A percentile compares a stretch with the other conserved stretches of the same genome.
phyloP scores from a whole-genome alignment of 2,888 invertebrate species.

The Drosophila mimetica region DNA sequence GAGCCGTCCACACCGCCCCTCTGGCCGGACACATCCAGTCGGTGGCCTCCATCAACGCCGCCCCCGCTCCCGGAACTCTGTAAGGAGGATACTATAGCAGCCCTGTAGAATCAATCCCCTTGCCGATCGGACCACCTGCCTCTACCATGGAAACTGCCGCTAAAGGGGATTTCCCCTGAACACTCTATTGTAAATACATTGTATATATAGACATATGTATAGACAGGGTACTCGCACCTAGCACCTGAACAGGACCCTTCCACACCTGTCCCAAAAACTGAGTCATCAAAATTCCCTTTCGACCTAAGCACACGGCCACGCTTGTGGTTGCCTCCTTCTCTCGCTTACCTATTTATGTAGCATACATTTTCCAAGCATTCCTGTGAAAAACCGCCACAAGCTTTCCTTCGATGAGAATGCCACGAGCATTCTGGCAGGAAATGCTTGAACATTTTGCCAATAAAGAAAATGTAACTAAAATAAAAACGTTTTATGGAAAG shows the following conservation, averaged over 20 bases:
- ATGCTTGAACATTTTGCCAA: conserved; percentile 27
- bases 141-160: conserved; percentile 58
- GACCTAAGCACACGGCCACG: conserved; percentile 21
- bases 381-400: conserved; percentile 23
- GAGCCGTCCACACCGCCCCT: conserved; percentile 80
- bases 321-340: conserved; percentile 11
- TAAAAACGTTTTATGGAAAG: background rate
- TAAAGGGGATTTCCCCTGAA: background rate
- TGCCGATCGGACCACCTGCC: conserved; percentile 37
- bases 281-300: conserved; percentile 56
- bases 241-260: conserved; percentile 37
- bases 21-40: conserved; percentile 79
- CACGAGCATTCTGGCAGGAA: conserved; percentile 11
- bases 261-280: conserved; percentile 11
- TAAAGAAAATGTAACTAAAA: conserved; percentile 39
- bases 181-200: conserved; percentile 37
- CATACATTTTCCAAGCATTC: conserved; percentile 40
- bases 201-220: conserved; percentile 51
- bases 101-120: background rate
- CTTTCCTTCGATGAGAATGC: conserved; percentile 42
- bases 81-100: conserved; percentile 32
- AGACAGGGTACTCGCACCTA: conserved; percentile 73
- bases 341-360: conserved; percentile 38
- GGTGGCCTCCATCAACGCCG: conserved; percentile 78
- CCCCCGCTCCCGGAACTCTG: conserved; percentile 80